Evolutionary conservation across 2,113 vertebrate species (phyloP), one percentile per base, ranked within the genome.

Genomic region (Vireo altiloquus): DNA sequence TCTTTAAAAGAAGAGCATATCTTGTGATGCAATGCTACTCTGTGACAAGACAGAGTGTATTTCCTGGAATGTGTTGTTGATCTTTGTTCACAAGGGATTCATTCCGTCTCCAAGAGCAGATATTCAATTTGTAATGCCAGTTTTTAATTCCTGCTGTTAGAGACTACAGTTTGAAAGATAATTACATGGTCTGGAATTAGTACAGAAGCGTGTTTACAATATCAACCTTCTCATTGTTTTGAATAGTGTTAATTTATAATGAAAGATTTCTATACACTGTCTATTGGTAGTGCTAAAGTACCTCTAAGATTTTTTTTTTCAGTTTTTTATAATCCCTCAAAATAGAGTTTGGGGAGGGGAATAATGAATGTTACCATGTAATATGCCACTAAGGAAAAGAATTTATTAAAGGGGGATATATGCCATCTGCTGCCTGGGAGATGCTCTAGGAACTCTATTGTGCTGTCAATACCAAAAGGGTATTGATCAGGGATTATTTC

Each of bases 191-290:
- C 46, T 71, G n/a, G 56, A 94, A 92, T 63, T 90, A 83, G 57
- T 94, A 82, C 52, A 84, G 49, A 95, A 96, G n/a, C 90, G 24
- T 96, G 70, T 92, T 95, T 96, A 92, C 64, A 63, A n/a, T 33
- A 53, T 44, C 82, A 92, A 50, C 57, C 65, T 93, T 96, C 35
- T 89, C 60, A 69, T 90, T 94, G 77, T 94, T 96, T 95, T 94
- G 65, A 92, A 70, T 53, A 95, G 57, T 30, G 42, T 46, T 60
- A 88, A 79, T 96, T 71, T 85, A 37, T 88, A 89, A 91, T 90
- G 59, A 85, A 92, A 80, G 15, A 75, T 87, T 88, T 85, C 56
- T 49, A 33, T 60, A 57, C 37, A 76, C 19, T 88, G 21, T 80
- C 77, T 85, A 59, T 47, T 86, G 31, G 65, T 92, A 80, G 25